phyloP scores from a whole-genome alignment of 2,888 invertebrate species.

The Scaptomyza parva region DNA sequence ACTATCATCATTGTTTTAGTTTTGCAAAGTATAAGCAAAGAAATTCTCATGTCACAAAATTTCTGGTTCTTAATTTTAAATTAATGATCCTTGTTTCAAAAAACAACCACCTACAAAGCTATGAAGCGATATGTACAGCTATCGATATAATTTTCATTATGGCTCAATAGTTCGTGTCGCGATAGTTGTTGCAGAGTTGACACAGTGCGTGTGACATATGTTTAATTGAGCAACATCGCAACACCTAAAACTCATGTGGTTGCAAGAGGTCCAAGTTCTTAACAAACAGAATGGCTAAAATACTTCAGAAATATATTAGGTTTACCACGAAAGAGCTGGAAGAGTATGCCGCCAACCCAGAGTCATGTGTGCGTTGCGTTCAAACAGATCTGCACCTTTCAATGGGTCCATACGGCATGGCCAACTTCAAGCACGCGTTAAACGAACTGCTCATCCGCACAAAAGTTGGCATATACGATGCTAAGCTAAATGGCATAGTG shows the following conservation, averaged over 20 bases:
- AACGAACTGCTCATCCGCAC: conserved; percentile 84
- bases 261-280: conserved; percentile 4
- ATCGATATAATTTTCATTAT: conserved; percentile 18
- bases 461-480: conserved; percentile 86
- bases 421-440: conserved; percentile 85
- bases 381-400: conserved; percentile 85
- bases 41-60: background rate
- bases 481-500: conserved; percentile 87
- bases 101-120: conserved; percentile 30
- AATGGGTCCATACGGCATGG: conserved; percentile 86
- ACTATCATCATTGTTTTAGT: background rate
- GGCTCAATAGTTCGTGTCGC: conserved; percentile 9
- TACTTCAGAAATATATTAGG: conserved; percentile 82
- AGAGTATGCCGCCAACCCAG: conserved; percentile 85
- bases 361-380: conserved; percentile 85
- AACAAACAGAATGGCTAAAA: conserved; percentile 75
- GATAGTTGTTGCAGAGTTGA: conserved; percentile 27
- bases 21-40: background rate
- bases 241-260: conserved; percentile 60
- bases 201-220: conserved; percentile 2
- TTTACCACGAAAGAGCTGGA: conserved; percentile 85
- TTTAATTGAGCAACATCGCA: conserved; percentile 32
- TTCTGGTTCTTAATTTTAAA: conserved; percentile 7
- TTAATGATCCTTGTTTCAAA: conserved; percentile 11
- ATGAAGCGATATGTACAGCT: conserved; percentile 6